Conservation (phyloP, 2,888 invertebrate genomes). For the Xylota sylvarum region DNA sequence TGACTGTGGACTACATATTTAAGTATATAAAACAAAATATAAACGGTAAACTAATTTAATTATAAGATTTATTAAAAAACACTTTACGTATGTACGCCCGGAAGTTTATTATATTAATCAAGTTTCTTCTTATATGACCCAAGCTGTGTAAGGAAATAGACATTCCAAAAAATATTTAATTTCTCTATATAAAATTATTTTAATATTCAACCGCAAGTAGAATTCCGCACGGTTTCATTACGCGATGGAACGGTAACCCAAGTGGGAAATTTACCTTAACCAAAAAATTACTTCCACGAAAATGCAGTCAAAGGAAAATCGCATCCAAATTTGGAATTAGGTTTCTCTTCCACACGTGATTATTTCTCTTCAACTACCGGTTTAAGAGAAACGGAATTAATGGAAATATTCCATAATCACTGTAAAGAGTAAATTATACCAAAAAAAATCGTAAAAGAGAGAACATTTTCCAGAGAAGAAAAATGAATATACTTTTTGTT, state of each 20-base stretch:
- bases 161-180: no score
- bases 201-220: not conserved
- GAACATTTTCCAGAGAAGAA: constrained; percentile 7
- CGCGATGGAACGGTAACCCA: constrained; percentile 7
- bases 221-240: constrained; percentile 3
- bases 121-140: no score
- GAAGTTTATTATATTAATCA: no score
- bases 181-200: no score
- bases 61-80: no score
- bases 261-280: constrained; percentile 1
- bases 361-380: not conserved
- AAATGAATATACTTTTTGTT: not conserved
- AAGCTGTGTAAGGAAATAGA: no score
- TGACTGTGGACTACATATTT: no score
- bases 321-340: not conserved
- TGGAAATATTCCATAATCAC: constrained; percentile 18
- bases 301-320: constrained; percentile 13
- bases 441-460: constrained; percentile 13
- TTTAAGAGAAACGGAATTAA: constrained; percentile 19
- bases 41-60: no score
- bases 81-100: no score
- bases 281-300: constrained; percentile 41
- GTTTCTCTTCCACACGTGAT: not conserved
- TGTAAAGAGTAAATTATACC: constrained; percentile 21
- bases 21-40: no score